Conservation (phyloP, 1,140 invertebrate genomes). For the Rhysida immarginata region DNA sequence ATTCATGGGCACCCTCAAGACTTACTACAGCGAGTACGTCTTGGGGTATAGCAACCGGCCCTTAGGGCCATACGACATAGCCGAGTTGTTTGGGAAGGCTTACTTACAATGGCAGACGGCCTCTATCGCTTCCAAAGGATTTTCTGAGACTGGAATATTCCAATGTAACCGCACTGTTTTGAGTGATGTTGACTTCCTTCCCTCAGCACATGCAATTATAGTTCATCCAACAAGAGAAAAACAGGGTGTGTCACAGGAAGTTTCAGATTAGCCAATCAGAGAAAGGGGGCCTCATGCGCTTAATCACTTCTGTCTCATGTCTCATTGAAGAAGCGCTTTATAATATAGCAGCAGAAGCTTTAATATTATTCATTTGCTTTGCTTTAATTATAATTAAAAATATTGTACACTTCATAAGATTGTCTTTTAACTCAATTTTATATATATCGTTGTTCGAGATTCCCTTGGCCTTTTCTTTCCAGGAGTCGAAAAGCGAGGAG, state of each 20-base stretch:
- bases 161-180: background rate
- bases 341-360: background rate
- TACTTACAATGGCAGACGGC: background rate
- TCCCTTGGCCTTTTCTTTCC: no score
- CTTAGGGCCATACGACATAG: background rate
- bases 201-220: background rate
- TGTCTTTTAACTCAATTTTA: no score
- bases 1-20: slow-evolving; percentile 18
- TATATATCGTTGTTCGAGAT: no score
- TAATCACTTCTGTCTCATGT: background rate
- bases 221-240: background rate
- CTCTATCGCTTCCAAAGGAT: background rate
- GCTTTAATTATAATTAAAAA: background rate
- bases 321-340: background rate
- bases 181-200: background rate
- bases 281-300: background rate
- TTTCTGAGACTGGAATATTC: background rate
- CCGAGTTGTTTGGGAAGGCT: background rate
- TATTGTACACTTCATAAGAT: no score
- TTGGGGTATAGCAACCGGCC: background rate
- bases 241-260: background rate
- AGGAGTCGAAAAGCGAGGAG: no score
- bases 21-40: slow-evolving; percentile 9
- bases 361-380: background rate
- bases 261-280: background rate